Evolutionary conservation across 2,113 vertebrate species (phyloP), one percentile per base, ranked within the genome.

Genomic region (Machaerirhynchus nigripectus): DNA sequence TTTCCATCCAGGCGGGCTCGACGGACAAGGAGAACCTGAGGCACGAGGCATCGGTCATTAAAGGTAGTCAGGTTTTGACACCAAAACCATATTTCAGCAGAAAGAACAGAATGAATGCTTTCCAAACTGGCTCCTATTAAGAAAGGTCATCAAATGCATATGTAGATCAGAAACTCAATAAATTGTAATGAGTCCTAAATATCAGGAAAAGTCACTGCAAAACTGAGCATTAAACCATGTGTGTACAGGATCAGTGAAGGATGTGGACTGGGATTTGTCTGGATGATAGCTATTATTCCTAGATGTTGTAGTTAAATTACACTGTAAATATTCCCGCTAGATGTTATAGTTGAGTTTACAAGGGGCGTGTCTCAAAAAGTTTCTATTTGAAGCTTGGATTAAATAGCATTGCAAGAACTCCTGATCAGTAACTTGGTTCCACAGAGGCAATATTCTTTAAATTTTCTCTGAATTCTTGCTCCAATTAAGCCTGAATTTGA

Each of bases 21-120:
- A 2, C 3, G 7, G 6, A 15, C 26, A 5, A 49, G 31, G 44
- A 69, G 37, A 68, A 47, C 16, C 67, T 8, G 24, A 53, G 15
- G 33, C 18, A 74, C 0, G 0, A 6, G 10, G 9, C 26, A 2
- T 19, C 1, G 0, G 3, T 71, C 61, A 1, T 13, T 30, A 26
- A 35, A 7, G 40, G 65, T 33, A 59, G 28, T 5, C 4, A 35
- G 46, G 30, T 37, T 59, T 10, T 37, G 35, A 39, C 39, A 55
- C 10, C 28, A 50, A 21, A 55, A 47, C 30, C 61, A 13, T 8
- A 8, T 60, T 37, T 55, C 33, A n/a, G 83, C 86, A 86, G 40
- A 42, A 55, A 6, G 55, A 78, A 20, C 4, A n/a, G 68, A 65
- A 77, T 30, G 30, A 52, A 8, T 53, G 27, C 30, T 61, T 73